Conservation (phyloP, 2,113 vertebrate species). For the Rhinolophus sinicus region DNA sequence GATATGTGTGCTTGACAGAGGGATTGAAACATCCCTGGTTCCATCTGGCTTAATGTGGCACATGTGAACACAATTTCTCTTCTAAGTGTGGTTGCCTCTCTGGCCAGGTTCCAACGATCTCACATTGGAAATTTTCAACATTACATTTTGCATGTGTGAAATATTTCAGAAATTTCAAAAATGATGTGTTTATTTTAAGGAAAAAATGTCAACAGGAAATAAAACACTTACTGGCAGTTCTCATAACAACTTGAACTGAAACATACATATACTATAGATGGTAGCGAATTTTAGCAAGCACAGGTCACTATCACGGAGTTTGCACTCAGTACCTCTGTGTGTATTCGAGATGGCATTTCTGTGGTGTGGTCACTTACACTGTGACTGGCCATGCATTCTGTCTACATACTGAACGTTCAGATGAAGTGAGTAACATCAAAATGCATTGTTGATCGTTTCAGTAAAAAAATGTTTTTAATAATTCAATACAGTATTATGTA, state of each 20-base stretch:
- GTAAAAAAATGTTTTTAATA: background rate
- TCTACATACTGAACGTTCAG: background rate
- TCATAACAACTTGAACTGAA: slow-evolving; percentile 50
- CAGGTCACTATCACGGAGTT: background rate
- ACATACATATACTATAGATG: background rate
- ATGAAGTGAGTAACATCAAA: background rate
- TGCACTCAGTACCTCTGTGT: background rate
- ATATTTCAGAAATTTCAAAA: slow-evolving; percentile 57
- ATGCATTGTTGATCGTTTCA: background rate
- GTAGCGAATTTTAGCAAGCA: background rate
- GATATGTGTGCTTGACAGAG: slow-evolving; percentile 40
- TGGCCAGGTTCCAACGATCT: slow-evolving; percentile 46
- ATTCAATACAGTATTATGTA: background rate
- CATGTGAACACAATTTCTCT: slow-evolving; percentile 15
- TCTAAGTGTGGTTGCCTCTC: background rate
- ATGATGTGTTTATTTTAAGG: slow-evolving; percentile 26
- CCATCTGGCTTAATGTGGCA: slow-evolving; percentile 53
- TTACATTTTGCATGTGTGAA: slow-evolving; percentile 57
- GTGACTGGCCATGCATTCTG: background rate
- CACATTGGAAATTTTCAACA: slow-evolving; percentile 48
- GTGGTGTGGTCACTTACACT: background rate
- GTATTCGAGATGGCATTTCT: background rate
- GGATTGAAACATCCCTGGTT: slow-evolving; percentile 55
- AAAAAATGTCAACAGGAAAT: slow-evolving; percentile 29
- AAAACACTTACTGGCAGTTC: slow-evolving; percentile 10